These are phyloP conservation scores for Eupleurogrammus muticus DNA, from an alignment of 2,797 vertebrate species.

Conservation along the genomic window DNA sequence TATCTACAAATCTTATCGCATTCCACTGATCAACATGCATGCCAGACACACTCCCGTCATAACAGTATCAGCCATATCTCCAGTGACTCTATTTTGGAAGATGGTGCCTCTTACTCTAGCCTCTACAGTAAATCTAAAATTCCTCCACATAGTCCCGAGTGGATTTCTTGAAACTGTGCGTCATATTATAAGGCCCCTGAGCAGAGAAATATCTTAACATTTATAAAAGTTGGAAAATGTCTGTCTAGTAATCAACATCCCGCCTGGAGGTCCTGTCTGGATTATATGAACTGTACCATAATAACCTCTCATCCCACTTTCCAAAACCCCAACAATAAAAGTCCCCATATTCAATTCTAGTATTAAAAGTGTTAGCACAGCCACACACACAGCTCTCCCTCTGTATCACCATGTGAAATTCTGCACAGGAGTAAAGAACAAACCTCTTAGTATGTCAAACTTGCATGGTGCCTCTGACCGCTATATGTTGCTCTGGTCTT, in stretches of 20 bases:
- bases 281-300: constrained; percentile 17
- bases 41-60: constrained; percentile 24
- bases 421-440: not conserved
- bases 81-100: constrained; percentile 21
- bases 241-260: constrained; percentile 17
- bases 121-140: constrained; percentile 25
- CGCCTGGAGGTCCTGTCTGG: constrained; percentile 12
- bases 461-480: constrained; percentile 1
- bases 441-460: not conserved
- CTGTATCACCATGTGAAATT: constrained; percentile 19
- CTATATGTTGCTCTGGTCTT: not conserved
- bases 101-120: constrained; percentile 10
- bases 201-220: constrained; percentile 32
- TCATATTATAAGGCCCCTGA: not conserved
- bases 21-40: constrained; percentile 18
- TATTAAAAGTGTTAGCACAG: constrained; percentile 11
- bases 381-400: constrained; percentile 14
- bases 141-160: constrained; percentile 4
- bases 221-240: constrained; percentile 21
- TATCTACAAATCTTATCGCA: constrained; percentile 26
- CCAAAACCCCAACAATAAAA: constrained; percentile 35
- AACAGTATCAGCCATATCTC: constrained; percentile 30
- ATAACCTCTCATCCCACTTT: not conserved
- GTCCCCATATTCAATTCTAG: constrained; percentile 24
- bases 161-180: constrained; percentile 8